Conservation (phyloP, 2,113 vertebrate genomes). For the Crotalus horridus region DNA sequence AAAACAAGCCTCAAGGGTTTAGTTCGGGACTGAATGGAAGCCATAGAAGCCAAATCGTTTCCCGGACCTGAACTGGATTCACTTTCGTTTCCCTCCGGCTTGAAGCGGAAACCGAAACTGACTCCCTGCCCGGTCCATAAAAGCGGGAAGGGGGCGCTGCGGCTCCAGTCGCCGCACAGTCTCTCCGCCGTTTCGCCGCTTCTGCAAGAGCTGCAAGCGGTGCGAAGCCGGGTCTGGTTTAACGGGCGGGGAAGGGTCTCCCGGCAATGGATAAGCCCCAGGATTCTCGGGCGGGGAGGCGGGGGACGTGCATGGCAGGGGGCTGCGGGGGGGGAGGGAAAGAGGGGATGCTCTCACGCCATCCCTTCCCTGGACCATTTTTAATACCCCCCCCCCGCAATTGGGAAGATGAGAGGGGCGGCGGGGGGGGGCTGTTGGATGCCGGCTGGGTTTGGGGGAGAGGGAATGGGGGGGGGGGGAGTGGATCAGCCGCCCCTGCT, state of each 20-base stretch:
- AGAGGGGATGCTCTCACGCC: neutral
- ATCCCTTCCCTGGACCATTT: neutral
- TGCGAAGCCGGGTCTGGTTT: neutral
- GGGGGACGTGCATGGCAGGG: too few relatives aligned
- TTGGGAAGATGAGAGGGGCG: neutral
- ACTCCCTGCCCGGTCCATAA: neutral
- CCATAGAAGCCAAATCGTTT: too few relatives aligned
- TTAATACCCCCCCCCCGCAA: too few relatives aligned
- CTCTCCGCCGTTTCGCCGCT: rapidly evolving
- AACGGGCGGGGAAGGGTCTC: too few relatives aligned
- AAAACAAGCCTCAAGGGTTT: too few relatives aligned
- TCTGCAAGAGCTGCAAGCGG: rapidly evolving
- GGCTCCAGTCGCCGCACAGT: rapidly evolving
- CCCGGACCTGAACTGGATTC: neutral
- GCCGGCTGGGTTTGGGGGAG: neutral
- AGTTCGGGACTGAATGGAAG: neutral
- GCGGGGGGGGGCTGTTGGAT: too few relatives aligned
- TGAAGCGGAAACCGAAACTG: neutral
- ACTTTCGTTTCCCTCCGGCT: neutral
- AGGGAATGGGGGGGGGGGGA: too few relatives aligned
- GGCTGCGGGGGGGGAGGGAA: neutral
- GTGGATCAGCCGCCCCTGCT: neutral
- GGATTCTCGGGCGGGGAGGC: too few relatives aligned
- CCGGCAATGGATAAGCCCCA: neutral
- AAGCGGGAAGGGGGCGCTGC: neutral